These are phyloP conservation scores for Sarcophaga bullata DNA, from an alignment of 1,140 invertebrate species.

Conservation along the genomic window DNA sequence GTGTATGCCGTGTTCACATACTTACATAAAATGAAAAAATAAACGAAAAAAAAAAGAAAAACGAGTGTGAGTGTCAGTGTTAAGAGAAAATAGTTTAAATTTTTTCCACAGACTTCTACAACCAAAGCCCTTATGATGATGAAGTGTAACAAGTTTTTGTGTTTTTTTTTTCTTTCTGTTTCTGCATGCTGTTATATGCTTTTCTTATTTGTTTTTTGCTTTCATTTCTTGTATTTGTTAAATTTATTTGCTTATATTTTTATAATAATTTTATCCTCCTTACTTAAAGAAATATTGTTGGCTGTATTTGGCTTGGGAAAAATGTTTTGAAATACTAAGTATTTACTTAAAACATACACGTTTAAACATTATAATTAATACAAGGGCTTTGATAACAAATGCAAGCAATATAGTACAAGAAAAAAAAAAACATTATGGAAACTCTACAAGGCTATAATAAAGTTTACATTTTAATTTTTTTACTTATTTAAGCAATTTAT, in stretches of 20 bases:
- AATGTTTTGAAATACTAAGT: neutral
- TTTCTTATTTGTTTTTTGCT: neutral
- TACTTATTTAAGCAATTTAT: conserved; percentile 10
- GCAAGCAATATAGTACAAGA: neutral
- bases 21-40: too few relatives aligned
- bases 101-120: neutral
- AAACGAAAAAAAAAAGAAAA: too few relatives aligned
- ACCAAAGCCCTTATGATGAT: conserved; percentile 17
- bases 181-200: too few relatives aligned
- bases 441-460: neutral
- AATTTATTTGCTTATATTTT: too few relatives aligned
- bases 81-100: conserved; percentile 7
- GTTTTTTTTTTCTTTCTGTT: neutral
- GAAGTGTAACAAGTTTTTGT: neutral
- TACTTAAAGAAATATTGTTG: neutral
- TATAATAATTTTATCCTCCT: too few relatives aligned
- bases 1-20: too few relatives aligned
- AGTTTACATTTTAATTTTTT: neutral
- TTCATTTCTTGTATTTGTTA: neutral
- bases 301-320: neutral
- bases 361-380: conserved; percentile 25
- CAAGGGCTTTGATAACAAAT: conserved; percentile 26
- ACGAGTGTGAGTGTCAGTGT: neutral
- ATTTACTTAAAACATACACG: conserved; percentile 15
- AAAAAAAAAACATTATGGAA: neutral